Conservation (phyloP, 2,888 invertebrate genomes). For the Meta bourneti region DNA sequence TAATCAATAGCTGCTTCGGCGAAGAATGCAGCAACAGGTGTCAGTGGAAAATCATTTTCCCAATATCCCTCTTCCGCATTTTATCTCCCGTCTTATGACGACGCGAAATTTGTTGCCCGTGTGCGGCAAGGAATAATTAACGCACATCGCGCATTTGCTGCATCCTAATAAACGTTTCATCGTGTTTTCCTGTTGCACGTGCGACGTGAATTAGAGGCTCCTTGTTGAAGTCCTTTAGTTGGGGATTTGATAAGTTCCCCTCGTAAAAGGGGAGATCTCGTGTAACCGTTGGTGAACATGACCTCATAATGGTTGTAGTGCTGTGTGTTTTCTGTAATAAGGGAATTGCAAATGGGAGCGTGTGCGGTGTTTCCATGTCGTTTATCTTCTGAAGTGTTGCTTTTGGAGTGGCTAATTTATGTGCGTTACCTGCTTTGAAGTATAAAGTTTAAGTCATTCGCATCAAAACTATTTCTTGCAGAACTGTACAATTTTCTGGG, state of each 20-base stretch:
- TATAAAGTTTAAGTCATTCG: too few species aligned
- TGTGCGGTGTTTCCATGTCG: too few species aligned
- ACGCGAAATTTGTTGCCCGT: neutral
- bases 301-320: too few species aligned
- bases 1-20: conserved; percentile 25
- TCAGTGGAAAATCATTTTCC: conserved; percentile 13
- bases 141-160: neutral
- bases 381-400: too few species aligned
- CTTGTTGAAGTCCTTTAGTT: neutral
- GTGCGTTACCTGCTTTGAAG: too few species aligned
- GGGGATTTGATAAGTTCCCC: neutral
- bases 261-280: too few species aligned
- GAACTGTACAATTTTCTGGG: too few species aligned
- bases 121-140: neutral
- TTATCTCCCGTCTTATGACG: neutral
- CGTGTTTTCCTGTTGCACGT: neutral
- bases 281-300: too few species aligned
- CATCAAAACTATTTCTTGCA: too few species aligned
- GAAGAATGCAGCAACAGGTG: conserved; percentile 10
- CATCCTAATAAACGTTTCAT: neutral
- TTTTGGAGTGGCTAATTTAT: too few species aligned
- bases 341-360: too few species aligned
- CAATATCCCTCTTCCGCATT: neutral
- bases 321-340: too few species aligned
- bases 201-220: neutral